Evolutionary conservation across 2,113 vertebrate species (phyloP).

Genomic region (Scolopax mira): DNA sequence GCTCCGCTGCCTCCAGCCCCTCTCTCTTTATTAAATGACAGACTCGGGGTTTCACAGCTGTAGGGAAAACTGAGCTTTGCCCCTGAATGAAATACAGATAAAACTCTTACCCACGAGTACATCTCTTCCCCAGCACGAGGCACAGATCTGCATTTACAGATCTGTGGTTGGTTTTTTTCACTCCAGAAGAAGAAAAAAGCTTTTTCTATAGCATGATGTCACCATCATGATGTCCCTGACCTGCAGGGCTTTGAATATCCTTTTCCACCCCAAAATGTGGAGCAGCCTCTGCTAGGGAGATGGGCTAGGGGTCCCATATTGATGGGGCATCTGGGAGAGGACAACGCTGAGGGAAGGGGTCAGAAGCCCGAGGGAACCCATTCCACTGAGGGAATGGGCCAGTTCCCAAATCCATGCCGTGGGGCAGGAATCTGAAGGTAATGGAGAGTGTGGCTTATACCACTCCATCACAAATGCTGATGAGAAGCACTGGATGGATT

Average conservation of each 20-base stretch:
- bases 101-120: background rate
- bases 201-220: background rate
- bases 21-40: background rate
- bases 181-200: background rate
- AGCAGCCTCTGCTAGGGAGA: background rate
- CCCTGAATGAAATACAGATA: background rate
- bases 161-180: background rate
- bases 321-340: background rate
- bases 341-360: background rate
- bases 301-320: accelerated
- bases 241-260: background rate
- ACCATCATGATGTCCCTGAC: too few species aligned
- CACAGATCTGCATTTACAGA: background rate
- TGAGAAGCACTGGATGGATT: background rate
- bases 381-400: background rate
- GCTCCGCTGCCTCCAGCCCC: background rate
- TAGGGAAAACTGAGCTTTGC: background rate
- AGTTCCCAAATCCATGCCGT: accelerated
- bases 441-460: background rate
- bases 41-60: background rate
- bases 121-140: background rate
- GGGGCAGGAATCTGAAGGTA: background rate
- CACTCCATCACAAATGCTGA: background rate
- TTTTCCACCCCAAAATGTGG: background rate
- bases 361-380: background rate